Evolutionary conservation across 2,888 invertebrate genomes (phyloP).

Genomic region (Lithophane ornitopus): DNA sequence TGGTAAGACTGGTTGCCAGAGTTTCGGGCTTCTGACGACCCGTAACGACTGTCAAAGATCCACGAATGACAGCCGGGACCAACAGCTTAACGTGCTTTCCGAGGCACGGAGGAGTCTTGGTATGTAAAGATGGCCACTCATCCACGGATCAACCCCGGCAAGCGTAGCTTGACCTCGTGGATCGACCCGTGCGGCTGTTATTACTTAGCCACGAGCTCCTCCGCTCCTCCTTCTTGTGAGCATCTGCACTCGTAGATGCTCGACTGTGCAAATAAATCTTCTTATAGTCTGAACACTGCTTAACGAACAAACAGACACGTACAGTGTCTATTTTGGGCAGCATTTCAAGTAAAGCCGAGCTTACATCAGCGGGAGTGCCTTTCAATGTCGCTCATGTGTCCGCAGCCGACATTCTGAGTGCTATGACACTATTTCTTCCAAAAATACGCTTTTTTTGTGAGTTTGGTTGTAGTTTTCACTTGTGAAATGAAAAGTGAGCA

Average conservation of each 20-base stretch:
- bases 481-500: not conserved
- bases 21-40: too few species aligned
- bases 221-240: too few species aligned
- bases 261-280: not conserved
- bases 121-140: too few species aligned
- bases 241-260: not conserved
- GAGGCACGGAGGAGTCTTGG: too few species aligned
- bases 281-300: not conserved
- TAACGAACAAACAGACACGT: slow-evolving; percentile 24
- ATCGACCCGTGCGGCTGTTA: too few species aligned
- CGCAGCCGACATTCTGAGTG: slow-evolving; percentile 23
- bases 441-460: not conserved
- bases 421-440: slow-evolving; percentile 22
- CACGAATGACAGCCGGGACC: too few species aligned
- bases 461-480: not conserved
- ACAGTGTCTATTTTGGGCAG: slow-evolving; percentile 33
- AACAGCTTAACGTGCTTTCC: too few species aligned
- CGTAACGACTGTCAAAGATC: too few species aligned
- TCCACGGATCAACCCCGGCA: too few species aligned
- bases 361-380: slow-evolving; percentile 49
- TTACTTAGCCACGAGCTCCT: too few species aligned
- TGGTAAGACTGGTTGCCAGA: too few species aligned
- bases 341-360: slow-evolving; percentile 29
- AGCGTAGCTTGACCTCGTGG: too few species aligned
- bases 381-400: slow-evolving; percentile 57